Conservation (phyloP, 2,888 invertebrate species). For the Eristalis pertinax region DNA sequence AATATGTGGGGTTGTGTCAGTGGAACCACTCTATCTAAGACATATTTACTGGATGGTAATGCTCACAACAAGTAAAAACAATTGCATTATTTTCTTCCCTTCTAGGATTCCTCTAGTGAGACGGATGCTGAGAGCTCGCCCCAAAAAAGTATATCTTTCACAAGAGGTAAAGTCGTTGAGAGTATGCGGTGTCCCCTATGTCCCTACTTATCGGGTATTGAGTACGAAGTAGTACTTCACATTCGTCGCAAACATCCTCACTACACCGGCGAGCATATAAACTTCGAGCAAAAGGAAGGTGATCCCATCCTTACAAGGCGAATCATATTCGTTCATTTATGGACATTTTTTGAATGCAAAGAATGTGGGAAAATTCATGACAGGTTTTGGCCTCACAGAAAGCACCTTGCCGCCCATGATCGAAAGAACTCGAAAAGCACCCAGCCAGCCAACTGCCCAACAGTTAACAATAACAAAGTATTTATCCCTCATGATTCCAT, state of each 20-base stretch:
- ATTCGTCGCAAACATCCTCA: slow-evolving; percentile 60
- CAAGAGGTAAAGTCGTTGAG: slow-evolving; percentile 51
- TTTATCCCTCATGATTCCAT: slow-evolving; percentile 9
- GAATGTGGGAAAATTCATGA: slow-evolving; percentile 63
- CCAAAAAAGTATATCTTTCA: background rate
- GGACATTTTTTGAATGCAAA: slow-evolving; percentile 65
- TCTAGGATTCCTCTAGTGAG: slow-evolving; percentile 10
- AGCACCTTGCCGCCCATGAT: slow-evolving; percentile 58
- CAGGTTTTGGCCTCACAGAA: slow-evolving; percentile 56
- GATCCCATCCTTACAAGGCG: slow-evolving; percentile 41
- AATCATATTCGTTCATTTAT: slow-evolving; percentile 54
- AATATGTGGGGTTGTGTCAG: background rate
- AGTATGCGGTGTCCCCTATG: slow-evolving; percentile 60
- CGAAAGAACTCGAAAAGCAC: slow-evolving; percentile 13
- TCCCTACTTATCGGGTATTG: slow-evolving; percentile 59
- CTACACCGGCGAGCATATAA: slow-evolving; percentile 48
- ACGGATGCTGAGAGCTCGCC: background rate
- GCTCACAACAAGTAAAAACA: background rate
- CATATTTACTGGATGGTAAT: too few species aligned
- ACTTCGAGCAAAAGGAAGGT: slow-evolving; percentile 39
- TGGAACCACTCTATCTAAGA: too few species aligned
- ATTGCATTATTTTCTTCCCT: background rate
- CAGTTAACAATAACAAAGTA: slow-evolving; percentile 43
- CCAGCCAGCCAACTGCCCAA: background rate
- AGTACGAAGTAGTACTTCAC: slow-evolving; percentile 56